A percentile compares a stretch with the other conserved stretches of the same genome.
These are phyloP conservation scores for Drosophila arawakana DNA, from an alignment of 1,140 invertebrate species.

Conservation along the genomic window DNA sequence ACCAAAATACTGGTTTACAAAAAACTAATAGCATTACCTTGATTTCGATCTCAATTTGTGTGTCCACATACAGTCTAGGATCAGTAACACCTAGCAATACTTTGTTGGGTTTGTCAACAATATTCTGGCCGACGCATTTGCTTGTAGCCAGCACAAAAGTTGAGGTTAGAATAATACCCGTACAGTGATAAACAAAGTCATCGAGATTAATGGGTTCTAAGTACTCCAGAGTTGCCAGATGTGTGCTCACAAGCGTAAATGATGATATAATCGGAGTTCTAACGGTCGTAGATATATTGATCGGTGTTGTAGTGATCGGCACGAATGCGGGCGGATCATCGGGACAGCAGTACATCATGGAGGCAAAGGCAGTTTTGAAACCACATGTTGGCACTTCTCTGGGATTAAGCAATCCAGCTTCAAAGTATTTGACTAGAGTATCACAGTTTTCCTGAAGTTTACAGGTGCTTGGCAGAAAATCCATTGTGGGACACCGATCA, in stretches of 20 bases:
- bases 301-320: no score
- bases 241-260: neutral
- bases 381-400: neutral
- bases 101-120: neutral
- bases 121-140: neutral
- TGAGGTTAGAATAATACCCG: constrained; percentile 9
- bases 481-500: neutral
- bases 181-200: neutral
- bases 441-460: neutral
- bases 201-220: neutral
- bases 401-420: neutral
- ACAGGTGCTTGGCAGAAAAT: neutral
- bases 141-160: neutral
- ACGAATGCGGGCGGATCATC: neutral
- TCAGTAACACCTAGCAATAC: neutral
- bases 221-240: constrained; percentile 12
- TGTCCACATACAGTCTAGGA: neutral
- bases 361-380: neutral
- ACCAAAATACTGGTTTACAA: no score
- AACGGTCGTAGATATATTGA: no score
- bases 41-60: neutral
- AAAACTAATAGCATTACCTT: neutral
- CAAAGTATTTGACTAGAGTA: neutral
- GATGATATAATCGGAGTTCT: no score
- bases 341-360: neutral